These are phyloP conservation scores for Palythoa caribaeorum DNA, from an alignment of 92 coral and sea anemone genomes.

Conservation along the genomic window DNA sequence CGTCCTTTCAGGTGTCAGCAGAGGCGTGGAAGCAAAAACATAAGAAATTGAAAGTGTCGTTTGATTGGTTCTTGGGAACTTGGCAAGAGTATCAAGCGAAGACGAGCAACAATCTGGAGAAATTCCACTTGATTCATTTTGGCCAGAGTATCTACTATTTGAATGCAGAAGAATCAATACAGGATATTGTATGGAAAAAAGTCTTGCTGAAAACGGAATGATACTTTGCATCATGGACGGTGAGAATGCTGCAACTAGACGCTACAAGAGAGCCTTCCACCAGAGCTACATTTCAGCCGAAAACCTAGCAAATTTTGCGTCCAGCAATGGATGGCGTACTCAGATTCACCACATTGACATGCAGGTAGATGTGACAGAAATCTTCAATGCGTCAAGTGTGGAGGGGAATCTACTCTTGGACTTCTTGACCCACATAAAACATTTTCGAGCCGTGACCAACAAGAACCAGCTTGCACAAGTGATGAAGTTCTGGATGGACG, in stretches of 20 bases:
- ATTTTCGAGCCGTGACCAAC: not conserved
- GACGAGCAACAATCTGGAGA: not conserved
- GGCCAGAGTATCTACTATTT: conserved; percentile 10
- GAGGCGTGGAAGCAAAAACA: conserved; percentile 3
- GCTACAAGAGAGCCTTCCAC: not conserved
- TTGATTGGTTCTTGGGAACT: conserved; percentile 12
- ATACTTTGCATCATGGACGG: not conserved
- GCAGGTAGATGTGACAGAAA: not conserved
- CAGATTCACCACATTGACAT: not conserved
- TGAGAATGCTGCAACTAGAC: not conserved
- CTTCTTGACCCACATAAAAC: not conserved
- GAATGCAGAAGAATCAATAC: not conserved
- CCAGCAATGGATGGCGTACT: not conserved
- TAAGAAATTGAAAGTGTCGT: not conserved
- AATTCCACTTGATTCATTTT: conserved; percentile 26
- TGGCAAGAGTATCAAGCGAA: conserved; percentile 25
- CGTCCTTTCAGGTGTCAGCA: not conserved
- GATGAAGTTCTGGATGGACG: not conserved
- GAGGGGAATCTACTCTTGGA: conserved; percentile 17
- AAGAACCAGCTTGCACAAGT: not conserved
- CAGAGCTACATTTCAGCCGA: not conserved
- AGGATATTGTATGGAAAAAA: not conserved
- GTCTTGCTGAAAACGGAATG: not conserved
- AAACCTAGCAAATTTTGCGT: not conserved
- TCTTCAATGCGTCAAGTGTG: not conserved